A percentile compares a stretch with the other conserved stretches of the same genome.
phyloP scores from a whole-genome alignment of 2,888 invertebrate genomes.

The Rhamnusium bicolor region DNA sequence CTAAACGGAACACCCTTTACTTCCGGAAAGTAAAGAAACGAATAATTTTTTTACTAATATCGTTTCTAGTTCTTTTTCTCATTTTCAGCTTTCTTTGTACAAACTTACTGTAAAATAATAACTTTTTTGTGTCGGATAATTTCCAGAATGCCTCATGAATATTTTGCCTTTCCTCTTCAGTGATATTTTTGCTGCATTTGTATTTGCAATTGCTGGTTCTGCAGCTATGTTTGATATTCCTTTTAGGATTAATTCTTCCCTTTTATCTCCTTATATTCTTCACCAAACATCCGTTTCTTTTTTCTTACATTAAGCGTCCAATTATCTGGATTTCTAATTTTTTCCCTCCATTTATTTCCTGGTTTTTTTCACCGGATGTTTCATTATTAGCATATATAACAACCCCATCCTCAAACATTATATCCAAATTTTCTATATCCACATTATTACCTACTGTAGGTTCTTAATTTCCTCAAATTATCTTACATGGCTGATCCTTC shows the following conservation, averaged over 20 bases:
- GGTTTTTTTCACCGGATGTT: not conserved
- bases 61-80: not conserved
- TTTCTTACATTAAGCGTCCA: not conserved
- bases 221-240: not conserved
- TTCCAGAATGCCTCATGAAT: not conserved
- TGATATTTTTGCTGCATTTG: not conserved
- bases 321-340: not conserved
- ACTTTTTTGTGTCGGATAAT: not conserved
- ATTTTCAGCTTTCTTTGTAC: not conserved
- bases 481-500: not conserved
- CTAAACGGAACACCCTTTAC: not conserved
- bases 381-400: not conserved
- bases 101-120: not conserved
- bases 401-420: not conserved
- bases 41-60: not conserved
- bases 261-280: not conserved
- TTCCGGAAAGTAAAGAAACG: not conserved
- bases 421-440: not conserved
- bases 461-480: not conserved
- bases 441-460: not conserved
- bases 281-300: not conserved
- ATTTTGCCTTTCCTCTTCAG: not conserved
- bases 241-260: not conserved
- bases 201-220: not conserved
- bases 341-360: not conserved